Conservation (phyloP, 2,888 invertebrate species). For the Cryptocheilus praepositus region DNA sequence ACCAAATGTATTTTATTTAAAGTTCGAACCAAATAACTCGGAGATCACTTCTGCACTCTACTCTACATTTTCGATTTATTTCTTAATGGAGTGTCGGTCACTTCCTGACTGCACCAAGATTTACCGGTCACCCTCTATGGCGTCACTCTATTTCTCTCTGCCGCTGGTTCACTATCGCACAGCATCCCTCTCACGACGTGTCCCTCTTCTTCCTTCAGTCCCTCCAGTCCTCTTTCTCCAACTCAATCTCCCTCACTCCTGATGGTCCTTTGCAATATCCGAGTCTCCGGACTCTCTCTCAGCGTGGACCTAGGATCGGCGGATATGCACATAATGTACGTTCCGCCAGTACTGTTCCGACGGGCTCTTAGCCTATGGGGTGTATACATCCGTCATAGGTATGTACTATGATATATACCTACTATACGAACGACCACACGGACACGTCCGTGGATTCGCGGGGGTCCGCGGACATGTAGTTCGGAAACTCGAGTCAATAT, state of each 20-base stretch:
- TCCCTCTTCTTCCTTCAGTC: conserved; percentile 9
- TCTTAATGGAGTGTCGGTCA: too few species aligned
- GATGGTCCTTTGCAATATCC: conserved; percentile 4
- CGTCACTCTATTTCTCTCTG: too few species aligned
- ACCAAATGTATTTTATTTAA: too few species aligned
- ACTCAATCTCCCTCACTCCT: conserved; percentile 9
- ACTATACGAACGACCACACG: background rate
- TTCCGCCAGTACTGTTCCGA: background rate
- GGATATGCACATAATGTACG: conserved; percentile 12
- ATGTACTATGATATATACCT: background rate
- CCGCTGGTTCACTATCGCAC: too few species aligned
- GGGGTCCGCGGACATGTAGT: conserved; percentile 5
- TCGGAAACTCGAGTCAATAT: conserved; percentile 14
- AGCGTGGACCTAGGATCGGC: background rate
- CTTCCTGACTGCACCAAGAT: too few species aligned
- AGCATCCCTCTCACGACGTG: conserved; percentile 7
- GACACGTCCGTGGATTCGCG: conserved; percentile 1
- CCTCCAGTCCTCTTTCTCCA: conserved; percentile 19
- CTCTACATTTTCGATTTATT: too few species aligned
- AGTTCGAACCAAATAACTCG: too few species aligned
- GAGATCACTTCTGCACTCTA: too few species aligned
- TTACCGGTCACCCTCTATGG: too few species aligned
- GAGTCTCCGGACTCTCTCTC: background rate
- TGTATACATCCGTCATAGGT: too few species aligned
- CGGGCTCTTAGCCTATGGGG: background rate